Evolutionary conservation across 2,888 invertebrate species (phyloP).

Genomic region (Flabesymbios commensalis): DNA sequence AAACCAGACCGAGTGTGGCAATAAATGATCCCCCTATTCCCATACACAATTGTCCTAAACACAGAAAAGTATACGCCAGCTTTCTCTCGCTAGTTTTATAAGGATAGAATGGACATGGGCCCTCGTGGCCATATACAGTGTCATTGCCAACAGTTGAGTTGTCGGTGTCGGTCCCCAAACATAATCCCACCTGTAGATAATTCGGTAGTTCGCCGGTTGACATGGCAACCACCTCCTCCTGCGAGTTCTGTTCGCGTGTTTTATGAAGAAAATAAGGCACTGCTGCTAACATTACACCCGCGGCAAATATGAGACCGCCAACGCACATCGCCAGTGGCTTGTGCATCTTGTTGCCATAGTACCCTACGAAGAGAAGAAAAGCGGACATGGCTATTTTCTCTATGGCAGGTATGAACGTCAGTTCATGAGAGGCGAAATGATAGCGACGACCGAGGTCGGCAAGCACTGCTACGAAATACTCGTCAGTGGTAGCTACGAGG

Average conservation of each 20-base stretch:
- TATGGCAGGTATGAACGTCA: too few relatives aligned
- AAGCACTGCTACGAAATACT: too few relatives aligned
- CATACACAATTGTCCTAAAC: constrained; percentile 16
- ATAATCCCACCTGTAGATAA: not conserved
- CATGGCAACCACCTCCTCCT: too few relatives aligned
- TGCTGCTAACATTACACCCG: not conserved
- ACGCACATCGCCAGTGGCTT: not conserved
- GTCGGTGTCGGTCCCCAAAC: too few relatives aligned
- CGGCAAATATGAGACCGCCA: not conserved
- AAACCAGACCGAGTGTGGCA: constrained; percentile 18
- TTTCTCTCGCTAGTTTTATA: too few relatives aligned
- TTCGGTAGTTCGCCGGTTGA: not conserved
- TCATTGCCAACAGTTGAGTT: too few relatives aligned
- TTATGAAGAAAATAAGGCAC: not conserved
- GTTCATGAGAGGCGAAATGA: too few relatives aligned
- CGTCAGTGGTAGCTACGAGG: too few relatives aligned
- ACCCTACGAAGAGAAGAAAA: not conserved
- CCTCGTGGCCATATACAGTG: too few relatives aligned
- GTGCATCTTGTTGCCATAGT: constrained; percentile 7
- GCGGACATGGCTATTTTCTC: not conserved
- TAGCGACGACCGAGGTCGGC: too few relatives aligned
- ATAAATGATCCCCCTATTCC: constrained; percentile 20
- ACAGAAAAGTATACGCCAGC: too few relatives aligned
- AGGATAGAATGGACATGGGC: too few relatives aligned
- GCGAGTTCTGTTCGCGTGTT: not conserved